Base-by-base conservation (phyloP, 1,140 invertebrate genomes). In the Cherax destructor region DNA sequence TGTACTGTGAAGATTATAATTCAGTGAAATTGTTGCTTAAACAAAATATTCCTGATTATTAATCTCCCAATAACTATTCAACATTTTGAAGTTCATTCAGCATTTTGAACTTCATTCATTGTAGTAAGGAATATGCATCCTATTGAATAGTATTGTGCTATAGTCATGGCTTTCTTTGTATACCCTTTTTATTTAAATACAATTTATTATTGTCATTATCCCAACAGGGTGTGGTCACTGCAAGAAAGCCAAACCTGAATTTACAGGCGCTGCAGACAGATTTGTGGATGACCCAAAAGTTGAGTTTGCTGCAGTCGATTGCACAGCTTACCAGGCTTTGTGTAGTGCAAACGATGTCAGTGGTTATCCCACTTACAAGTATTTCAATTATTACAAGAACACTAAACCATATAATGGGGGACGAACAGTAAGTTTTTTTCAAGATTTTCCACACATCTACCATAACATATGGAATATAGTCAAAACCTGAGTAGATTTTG, bases 171-270 rank as follows among this genome's bases (percentile, higher is more conserved):
- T 41, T 56, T 56, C 11, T 65, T 16, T 65, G 13, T 18, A 6
- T 65, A 21, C 61, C 13, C 21, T 65, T 5, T 21, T 65, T 65
- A 0, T 21, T 18, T 65, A 18, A 13, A 18, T 18, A 1, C 21
- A 21, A 13, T 5, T 65, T 5, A 65, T 65, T 65, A 65, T 3
- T 49, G 30, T 52, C n/a, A 50, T 47, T 84, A 41, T 83, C 18
- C 72, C 13, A 78, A 1, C 93, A 98, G 97, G 97, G 98, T 98
- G 98, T 95, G 97, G 97, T 10, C 97, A 98, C 94, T 98, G 98
- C 94, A 98, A 98, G 94, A 96, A 96, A 93, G 96, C 97, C 0
- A 98, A 98, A 94, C 97, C 98, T 21, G 97, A 98, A 94, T 98
- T 97, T 94, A 96, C 95, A 24, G 95, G 95, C 72, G 97, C 97